Percentiles rank a stretch among this genome's conserved stretches.
phyloP scores from a whole-genome alignment of 2,888 invertebrate species.

The Oligia strigilis region DNA sequence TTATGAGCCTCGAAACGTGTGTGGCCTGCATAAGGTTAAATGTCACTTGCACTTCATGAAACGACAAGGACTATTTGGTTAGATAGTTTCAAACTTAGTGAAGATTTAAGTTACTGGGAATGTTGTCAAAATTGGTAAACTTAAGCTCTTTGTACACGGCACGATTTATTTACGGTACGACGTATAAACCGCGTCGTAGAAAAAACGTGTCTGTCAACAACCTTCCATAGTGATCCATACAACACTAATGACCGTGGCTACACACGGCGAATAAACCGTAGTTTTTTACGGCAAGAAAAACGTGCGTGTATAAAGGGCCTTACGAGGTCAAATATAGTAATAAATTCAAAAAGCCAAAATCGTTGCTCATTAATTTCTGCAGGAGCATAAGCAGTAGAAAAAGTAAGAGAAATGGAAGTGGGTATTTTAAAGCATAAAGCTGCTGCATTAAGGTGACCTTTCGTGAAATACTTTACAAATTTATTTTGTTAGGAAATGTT shows the following conservation, averaged over 20 bases:
- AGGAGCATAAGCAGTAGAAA: not conserved
- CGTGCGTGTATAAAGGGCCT: not conserved
- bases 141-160: not conserved
- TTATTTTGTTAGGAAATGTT: not conserved
- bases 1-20: not conserved
- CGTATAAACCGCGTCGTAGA: too few relatives aligned
- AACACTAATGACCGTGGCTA: not conserved
- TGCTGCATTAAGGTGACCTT: not conserved
- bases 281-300: too few relatives aligned
- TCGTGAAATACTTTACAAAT: not conserved
- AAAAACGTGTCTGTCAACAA: not conserved
- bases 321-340: not conserved
- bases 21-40: not conserved
- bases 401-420: not conserved
- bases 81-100: not conserved
- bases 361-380: not conserved
- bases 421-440: not conserved
- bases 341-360: not conserved
- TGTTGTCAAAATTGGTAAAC: not conserved
- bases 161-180: too few relatives aligned
- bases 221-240: not conserved
- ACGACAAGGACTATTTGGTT: not conserved
- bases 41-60: not conserved
- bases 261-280: too few relatives aligned
- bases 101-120: not conserved